Evolutionary conservation across 2,113 vertebrate genomes (phyloP).

Genomic region (Triplophysa dalaica): DNA sequence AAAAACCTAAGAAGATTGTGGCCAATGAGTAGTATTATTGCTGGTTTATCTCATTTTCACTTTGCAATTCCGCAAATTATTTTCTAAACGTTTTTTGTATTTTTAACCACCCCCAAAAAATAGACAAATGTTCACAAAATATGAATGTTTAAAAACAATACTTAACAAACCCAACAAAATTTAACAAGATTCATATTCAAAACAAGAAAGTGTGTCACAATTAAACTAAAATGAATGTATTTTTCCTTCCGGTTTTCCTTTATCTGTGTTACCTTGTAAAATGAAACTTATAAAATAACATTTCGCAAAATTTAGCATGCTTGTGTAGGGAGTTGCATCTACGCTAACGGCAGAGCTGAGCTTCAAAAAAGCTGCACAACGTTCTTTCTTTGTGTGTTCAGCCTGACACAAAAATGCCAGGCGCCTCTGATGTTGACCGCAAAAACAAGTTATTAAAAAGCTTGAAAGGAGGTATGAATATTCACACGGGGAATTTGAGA

Average conservation of each 20-base stretch:
- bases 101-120: too few relatives aligned
- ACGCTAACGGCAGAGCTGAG: conserved; percentile 12
- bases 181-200: too few relatives aligned
- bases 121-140: too few relatives aligned
- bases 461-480: conserved; percentile 38
- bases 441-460: conserved; percentile 41
- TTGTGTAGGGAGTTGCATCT: not conserved
- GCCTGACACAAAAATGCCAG: conserved; percentile 3
- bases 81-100: too few relatives aligned
- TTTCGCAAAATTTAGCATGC: not conserved
- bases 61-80: too few relatives aligned
- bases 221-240: not conserved
- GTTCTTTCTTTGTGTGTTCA: not conserved
- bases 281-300: not conserved
- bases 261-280: too few relatives aligned
- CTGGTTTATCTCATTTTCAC: not conserved
- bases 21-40: not conserved
- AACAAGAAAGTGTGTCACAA: too few relatives aligned
- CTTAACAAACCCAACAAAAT: too few relatives aligned
- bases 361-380: not conserved
- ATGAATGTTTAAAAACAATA: too few relatives aligned
- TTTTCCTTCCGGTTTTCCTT: too few relatives aligned
- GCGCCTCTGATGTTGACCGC: conserved; percentile 32
- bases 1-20: too few relatives aligned
- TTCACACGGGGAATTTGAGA: conserved; percentile 30